Conservation (phyloP, 2,113 vertebrate species). For the Puma concolor region DNA sequence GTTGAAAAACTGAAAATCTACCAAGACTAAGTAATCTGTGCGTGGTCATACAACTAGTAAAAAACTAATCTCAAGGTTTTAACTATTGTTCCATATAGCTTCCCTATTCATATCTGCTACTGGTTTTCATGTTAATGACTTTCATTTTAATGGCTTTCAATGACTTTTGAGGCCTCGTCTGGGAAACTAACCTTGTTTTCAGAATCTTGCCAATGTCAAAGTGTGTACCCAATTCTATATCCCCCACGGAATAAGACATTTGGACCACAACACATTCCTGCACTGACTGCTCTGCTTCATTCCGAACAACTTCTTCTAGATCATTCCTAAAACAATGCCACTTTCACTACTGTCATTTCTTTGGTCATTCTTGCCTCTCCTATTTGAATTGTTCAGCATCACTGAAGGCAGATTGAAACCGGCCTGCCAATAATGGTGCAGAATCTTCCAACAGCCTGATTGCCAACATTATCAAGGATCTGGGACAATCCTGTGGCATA, state of each 20-base stretch:
- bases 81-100: background rate
- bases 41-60: background rate
- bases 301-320: background rate
- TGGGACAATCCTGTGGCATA: background rate
- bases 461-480: background rate
- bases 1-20: slow-evolving; percentile 25
- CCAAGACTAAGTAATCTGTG: background rate
- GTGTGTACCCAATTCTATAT: background rate
- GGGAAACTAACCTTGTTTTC: slow-evolving; percentile 9
- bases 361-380: background rate
- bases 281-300: background rate
- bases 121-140: slow-evolving; percentile 25
- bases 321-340: background rate
- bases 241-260: background rate
- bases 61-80: background rate
- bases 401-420: slow-evolving; percentile 33
- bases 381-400: slow-evolving; percentile 45
- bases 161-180: background rate
- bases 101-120: background rate
- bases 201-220: background rate
- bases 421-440: background rate
- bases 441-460: background rate
- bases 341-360: background rate
- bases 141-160: slow-evolving; percentile 30
- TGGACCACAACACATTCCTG: background rate